phyloP scores from a whole-genome alignment of 2,888 invertebrate genomes.

The Lasioglossum leucozonium region DNA sequence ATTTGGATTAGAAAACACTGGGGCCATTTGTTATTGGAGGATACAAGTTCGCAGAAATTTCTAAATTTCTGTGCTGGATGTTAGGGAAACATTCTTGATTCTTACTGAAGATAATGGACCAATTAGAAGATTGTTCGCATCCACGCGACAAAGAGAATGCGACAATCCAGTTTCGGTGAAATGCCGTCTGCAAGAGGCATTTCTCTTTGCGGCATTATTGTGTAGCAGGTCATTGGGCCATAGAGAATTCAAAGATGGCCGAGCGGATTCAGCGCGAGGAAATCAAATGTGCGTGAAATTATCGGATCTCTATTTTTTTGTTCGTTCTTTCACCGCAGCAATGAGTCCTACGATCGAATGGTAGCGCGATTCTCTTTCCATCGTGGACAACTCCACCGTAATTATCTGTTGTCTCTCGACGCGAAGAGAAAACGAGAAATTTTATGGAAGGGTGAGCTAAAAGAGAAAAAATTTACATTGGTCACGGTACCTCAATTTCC shows the following conservation, averaged over 20 bases:
- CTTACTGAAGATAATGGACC: neutral
- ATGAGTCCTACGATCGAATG: conserved; percentile 47
- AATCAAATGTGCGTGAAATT: conserved; percentile 79
- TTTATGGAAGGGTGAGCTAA: neutral
- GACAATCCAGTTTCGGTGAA: conserved; percentile 31
- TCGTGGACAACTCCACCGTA: conserved; percentile 1
- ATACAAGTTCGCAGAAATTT: neutral
- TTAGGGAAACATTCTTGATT: neutral
- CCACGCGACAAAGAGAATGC: conserved; percentile 4
- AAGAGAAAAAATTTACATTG: neutral
- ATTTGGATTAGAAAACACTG: neutral
- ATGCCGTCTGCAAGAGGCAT: conserved; percentile 49
- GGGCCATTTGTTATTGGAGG: too few relatives aligned
- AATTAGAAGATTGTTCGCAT: neutral
- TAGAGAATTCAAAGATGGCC: conserved; percentile 65
- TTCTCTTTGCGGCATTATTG: conserved; percentile 62
- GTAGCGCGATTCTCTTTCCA: conserved; percentile 14
- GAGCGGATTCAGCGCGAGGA: conserved; percentile 76
- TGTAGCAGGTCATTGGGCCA: conserved; percentile 68
- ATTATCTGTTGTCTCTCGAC: conserved; percentile 12
- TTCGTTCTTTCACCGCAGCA: conserved; percentile 41
- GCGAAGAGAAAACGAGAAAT: neutral
- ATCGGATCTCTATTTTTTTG: conserved; percentile 45
- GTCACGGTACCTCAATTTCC: neutral
- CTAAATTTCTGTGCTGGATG: neutral